Percentiles rank a stretch among this genome's conserved stretches.
These are phyloP conservation scores for Noctilio leporinus DNA, from an alignment of 2,113 vertebrate species.

Conservation along the genomic window DNA sequence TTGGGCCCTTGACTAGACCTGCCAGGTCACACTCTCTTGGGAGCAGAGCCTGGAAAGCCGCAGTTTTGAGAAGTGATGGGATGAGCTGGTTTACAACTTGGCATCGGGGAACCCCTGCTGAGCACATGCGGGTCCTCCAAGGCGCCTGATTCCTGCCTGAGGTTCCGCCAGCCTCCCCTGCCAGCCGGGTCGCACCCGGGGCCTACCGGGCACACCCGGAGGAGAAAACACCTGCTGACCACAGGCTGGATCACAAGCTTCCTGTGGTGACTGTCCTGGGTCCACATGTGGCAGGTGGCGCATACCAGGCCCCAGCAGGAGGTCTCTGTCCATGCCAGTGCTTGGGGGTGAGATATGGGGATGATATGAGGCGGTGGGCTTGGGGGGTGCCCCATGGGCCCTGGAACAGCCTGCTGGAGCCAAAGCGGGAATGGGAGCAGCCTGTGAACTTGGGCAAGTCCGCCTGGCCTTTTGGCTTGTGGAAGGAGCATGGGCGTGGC, in stretches of 20 bases:
- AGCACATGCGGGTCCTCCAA: background rate
- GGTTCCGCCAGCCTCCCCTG: rapidly evolving
- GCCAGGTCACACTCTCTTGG: background rate
- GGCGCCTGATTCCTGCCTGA: rapidly evolving
- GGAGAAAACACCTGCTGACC: background rate
- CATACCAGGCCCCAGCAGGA: background rate
- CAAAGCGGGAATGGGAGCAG: background rate
- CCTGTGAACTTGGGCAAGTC: background rate
- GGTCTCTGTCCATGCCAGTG: background rate
- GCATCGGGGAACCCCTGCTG: background rate
- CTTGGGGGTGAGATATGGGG: background rate
- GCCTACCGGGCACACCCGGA: rapidly evolving
- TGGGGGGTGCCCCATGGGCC: background rate
- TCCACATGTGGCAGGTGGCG: background rate
- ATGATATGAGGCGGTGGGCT: background rate
- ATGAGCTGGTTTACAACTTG: background rate
- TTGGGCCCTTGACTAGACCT: background rate
- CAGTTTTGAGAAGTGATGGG: background rate
- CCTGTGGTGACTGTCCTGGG: too few relatives aligned
- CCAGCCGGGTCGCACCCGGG: background rate
- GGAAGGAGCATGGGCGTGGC: background rate
- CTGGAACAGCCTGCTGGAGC: background rate
- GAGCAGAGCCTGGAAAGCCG: background rate
- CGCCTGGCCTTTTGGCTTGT: background rate
- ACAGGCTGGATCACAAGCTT: background rate